Evolutionary conservation across 2,113 vertebrate genomes (phyloP).

Genomic region (Seriola quinqueradiata): DNA sequence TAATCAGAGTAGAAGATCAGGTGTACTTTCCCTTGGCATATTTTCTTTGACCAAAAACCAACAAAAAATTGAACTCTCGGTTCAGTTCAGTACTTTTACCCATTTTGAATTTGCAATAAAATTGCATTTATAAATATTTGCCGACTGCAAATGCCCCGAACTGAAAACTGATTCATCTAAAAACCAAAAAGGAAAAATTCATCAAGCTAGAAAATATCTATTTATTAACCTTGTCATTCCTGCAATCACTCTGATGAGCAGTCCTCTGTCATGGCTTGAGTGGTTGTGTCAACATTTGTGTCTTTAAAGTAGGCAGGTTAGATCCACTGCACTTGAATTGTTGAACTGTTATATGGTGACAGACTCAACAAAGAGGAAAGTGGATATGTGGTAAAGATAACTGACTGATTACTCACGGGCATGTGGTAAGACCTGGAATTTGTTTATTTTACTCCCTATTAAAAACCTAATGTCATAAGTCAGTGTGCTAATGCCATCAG

Average conservation of each 20-base stretch:
- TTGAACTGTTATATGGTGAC: too few species aligned
- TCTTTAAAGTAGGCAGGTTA: neutral
- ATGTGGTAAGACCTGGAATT: neutral
- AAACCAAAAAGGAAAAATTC: neutral
- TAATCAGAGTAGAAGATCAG: slow-evolving; percentile 1
- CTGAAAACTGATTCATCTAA: neutral
- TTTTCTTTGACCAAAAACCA: slow-evolving; percentile 1
- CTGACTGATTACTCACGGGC: neutral
- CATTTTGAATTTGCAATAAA: neutral
- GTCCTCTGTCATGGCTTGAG: slow-evolving; percentile 3
- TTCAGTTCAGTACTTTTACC: slow-evolving; percentile 2
- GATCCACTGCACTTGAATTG: neutral
- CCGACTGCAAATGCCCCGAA: neutral
- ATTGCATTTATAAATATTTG: slow-evolving; percentile 7
- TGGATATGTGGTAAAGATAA: neutral
- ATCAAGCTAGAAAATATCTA: neutral
- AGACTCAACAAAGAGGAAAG: neutral
- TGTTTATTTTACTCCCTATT: neutral
- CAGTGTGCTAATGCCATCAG: neutral
- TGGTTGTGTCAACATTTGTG: neutral
- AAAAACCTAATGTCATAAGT: neutral
- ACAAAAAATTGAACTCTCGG: neutral
- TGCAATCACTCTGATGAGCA: neutral
- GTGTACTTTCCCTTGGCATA: neutral
- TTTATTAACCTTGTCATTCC: neutral